Conservation (phyloP, 1,140 invertebrate species). For the Drosophila sulfurigaster region DNA sequence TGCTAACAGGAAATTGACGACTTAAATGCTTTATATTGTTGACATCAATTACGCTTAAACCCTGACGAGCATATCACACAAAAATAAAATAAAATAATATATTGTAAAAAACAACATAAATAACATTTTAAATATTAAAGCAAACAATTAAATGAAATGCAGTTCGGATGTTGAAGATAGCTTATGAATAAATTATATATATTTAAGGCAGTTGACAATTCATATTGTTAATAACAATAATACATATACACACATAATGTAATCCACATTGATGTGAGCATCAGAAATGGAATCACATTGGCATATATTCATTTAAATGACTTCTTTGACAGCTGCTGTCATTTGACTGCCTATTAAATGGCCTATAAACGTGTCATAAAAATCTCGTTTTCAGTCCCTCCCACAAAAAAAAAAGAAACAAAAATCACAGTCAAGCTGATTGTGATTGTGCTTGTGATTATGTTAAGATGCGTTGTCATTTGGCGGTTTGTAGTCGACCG, state of each 20-base stretch:
- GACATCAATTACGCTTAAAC: too few relatives aligned
- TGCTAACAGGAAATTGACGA: too few relatives aligned
- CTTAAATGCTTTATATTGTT: too few relatives aligned
- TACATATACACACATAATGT: neutral
- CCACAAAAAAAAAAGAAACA: neutral
- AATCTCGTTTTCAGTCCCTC: slow-evolving; percentile 23
- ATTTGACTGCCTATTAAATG: slow-evolving; percentile 35
- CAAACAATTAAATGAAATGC: slow-evolving; percentile 11
- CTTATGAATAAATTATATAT: slow-evolving; percentile 22
- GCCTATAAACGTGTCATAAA: slow-evolving; percentile 50
- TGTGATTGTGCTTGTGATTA: slow-evolving; percentile 66
- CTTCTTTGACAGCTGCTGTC: slow-evolving; percentile 31
- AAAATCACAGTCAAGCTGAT: slow-evolving; percentile 31
- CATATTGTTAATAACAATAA: slow-evolving; percentile 14
- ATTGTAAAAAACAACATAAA: slow-evolving; percentile 11
- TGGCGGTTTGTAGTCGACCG: slow-evolving; percentile 4
- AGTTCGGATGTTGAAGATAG: neutral
- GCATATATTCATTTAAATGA: slow-evolving; percentile 39
- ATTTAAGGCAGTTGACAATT: slow-evolving; percentile 15
- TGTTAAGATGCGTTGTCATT: slow-evolving; percentile 34
- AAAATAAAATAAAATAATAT: slow-evolving; percentile 19
- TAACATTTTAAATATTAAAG: slow-evolving; percentile 13
- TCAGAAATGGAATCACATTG: neutral
- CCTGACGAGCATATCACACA: too few relatives aligned
- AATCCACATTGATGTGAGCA: slow-evolving; percentile 6